Base-by-base conservation (phyloP, 2,888 invertebrate genomes). In the Andrena chrysosceles region DNA sequence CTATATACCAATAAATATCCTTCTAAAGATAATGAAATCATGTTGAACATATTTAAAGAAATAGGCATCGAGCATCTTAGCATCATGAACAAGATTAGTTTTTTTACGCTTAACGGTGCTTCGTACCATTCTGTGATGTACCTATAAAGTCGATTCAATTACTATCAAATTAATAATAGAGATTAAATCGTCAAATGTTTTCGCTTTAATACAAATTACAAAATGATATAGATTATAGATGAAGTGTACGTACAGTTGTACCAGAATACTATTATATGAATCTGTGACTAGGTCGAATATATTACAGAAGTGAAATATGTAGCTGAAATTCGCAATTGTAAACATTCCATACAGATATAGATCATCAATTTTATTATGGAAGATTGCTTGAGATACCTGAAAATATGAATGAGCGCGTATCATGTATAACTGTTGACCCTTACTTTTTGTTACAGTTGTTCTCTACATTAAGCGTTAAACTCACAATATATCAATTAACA, bases 61-160 rank as follows among this genome's bases (percentile, higher is more conserved):
- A 49, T 1, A 20, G 31, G 31, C n/a, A 8, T 29, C 10, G 66
- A 29, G 13, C 29, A 29, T 66, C 20, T 67, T 23, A 31, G 20
- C 67, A 75, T 75, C 29, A 75, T 49, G n/a, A 75, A 33, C 23
- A 75, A 20, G 2, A 75, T 5, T 29, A 74, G 2, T 49, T 74
- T 67, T 48, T 67, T 20, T 13, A 59, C 42, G 20, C 6, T 16
- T 29, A 63, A 16, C 20, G 73, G 73, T 35, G 54, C 35, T 2
- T 33, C 35, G 52, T 73, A 42, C 73, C 73, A 73, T 20, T 56
- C 31, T 31, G 35, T n/a, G 54, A 42, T 33, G 42, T 64, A 66
- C n/a, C 73, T 73, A 33, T 6, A 33, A 13, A 20, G 20, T 26
- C 8, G 13, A 26, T 20, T 26, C 26, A 23, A 13, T 54, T 54